These are phyloP conservation scores for Dicranocentrus wangi DNA, from an alignment of 2,888 invertebrate species.

Conservation along the genomic window DNA sequence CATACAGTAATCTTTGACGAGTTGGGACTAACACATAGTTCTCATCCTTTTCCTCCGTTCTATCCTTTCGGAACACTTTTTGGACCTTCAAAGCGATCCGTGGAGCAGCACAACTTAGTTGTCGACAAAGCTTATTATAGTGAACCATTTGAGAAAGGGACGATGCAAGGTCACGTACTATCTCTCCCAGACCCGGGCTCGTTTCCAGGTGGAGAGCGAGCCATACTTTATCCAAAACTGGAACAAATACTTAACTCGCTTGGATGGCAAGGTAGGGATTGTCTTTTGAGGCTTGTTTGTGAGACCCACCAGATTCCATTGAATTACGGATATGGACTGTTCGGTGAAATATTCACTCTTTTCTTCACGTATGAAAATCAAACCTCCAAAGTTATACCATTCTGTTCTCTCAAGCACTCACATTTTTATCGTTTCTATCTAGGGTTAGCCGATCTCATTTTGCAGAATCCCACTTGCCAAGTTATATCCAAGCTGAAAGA, in stretches of 20 bases:
- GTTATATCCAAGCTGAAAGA: slow-evolving; percentile 39
- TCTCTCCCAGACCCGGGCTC: slow-evolving; percentile 19
- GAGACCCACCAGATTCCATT: slow-evolving; percentile 54
- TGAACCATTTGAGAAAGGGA: no score
- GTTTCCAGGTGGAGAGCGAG: slow-evolving; percentile 50
- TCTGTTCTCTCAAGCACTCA: neutral
- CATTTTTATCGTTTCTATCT: no score
- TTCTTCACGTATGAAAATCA: slow-evolving; percentile 51
- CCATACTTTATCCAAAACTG: slow-evolving; percentile 47
- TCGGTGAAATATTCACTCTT: slow-evolving; percentile 52
- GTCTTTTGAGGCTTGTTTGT: slow-evolving; percentile 44
- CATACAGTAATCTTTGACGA: slow-evolving; percentile 55
- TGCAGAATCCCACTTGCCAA: slow-evolving; percentile 49
- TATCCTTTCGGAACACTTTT: slow-evolving; percentile 50
- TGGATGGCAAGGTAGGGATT: slow-evolving; percentile 52
- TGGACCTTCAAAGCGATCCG: slow-evolving; percentile 41
- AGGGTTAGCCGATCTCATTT: slow-evolving; percentile 42
- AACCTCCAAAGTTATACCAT: neutral
- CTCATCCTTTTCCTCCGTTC: slow-evolving; percentile 55
- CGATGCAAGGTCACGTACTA: slow-evolving; percentile 4
- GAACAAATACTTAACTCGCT: slow-evolving; percentile 30
- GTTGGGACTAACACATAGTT: slow-evolving; percentile 41
- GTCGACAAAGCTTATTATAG: no score
- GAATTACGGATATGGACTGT: slow-evolving; percentile 42
- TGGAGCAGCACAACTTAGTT: no score